These are phyloP conservation scores for Antheraea pernyi DNA, from an alignment of 1,140 invertebrate species.

Conservation along the genomic window DNA sequence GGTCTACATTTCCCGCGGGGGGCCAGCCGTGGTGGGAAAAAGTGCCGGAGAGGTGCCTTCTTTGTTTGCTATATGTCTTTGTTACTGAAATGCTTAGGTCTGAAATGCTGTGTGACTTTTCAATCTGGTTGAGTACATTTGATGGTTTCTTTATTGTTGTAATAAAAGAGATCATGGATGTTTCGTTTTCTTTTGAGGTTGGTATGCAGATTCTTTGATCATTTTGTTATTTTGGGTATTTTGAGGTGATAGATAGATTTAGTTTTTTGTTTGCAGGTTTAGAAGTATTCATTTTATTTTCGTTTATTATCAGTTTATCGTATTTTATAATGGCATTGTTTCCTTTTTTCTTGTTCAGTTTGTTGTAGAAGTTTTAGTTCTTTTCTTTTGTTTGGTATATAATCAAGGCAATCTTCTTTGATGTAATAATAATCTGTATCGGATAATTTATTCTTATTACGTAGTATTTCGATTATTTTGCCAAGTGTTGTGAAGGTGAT, in stretches of 20 bases:
- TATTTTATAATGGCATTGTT: conserved; percentile 31
- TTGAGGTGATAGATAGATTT: conserved; percentile 28
- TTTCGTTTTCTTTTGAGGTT: too few species aligned
- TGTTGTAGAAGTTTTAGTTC: conserved; percentile 25
- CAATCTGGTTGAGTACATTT: too few species aligned
- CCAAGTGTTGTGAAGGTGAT: conserved; percentile 30
- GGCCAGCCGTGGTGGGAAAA: too few species aligned
- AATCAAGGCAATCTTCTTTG: conserved; percentile 31
- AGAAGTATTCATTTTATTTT: conserved; percentile 15
- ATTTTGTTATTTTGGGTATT: too few species aligned
- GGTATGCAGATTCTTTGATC: too few species aligned
- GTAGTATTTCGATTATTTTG: conserved; percentile 34
- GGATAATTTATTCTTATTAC: conserved; percentile 33
- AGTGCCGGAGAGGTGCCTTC: too few species aligned
- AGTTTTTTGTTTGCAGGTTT: conserved; percentile 28
- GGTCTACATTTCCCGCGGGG: too few species aligned
- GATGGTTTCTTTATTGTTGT: too few species aligned
- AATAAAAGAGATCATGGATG: too few species aligned
- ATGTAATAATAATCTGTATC: conserved; percentile 24
- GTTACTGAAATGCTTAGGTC: too few species aligned
- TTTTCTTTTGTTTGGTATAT: conserved; percentile 30
- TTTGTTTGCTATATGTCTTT: too few species aligned
- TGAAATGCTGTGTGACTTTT: too few species aligned
- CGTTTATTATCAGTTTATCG: conserved; percentile 26
- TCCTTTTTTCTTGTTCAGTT: conserved; percentile 25